Evolutionary conservation across 2,888 invertebrate species (phyloP).

Genomic region (Cantharis rufa): DNA sequence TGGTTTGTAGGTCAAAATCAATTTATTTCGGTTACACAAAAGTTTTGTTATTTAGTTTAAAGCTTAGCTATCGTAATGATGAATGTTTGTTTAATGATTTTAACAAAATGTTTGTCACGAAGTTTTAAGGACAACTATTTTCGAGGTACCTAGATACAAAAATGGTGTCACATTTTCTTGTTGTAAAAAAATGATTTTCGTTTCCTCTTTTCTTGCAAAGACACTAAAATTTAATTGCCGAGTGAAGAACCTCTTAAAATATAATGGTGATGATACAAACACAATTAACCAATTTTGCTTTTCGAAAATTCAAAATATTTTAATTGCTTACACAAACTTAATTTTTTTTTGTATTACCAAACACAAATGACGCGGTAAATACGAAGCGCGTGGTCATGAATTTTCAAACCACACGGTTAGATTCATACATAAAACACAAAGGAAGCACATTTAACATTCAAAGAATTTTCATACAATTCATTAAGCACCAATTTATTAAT

Average conservation of each 20-base stretch:
- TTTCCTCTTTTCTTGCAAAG: neutral
- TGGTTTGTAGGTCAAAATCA: neutral
- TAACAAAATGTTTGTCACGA: neutral
- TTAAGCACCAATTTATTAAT: neutral
- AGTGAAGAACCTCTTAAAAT: neutral
- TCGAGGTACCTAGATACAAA: neutral
- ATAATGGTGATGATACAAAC: neutral
- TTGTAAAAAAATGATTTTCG: neutral
- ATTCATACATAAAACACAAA: constrained; percentile 3
- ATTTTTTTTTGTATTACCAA: neutral
- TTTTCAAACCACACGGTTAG: neutral
- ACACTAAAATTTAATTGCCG: neutral
- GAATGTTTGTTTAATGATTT: neutral
- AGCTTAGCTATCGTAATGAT: neutral
- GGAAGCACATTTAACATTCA: neutral
- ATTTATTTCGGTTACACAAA: neutral
- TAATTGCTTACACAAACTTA: neutral
- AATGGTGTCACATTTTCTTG: neutral
- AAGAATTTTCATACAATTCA: constrained; percentile 3
- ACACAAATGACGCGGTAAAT: neutral
- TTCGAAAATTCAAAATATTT: neutral
- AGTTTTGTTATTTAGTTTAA: neutral
- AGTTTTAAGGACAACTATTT: neutral
- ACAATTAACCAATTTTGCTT: neutral
- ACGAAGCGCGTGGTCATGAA: neutral